Evolutionary conservation across 2,888 invertebrate genomes (phyloP).

Genomic region (Cistogaster globosa): DNA sequence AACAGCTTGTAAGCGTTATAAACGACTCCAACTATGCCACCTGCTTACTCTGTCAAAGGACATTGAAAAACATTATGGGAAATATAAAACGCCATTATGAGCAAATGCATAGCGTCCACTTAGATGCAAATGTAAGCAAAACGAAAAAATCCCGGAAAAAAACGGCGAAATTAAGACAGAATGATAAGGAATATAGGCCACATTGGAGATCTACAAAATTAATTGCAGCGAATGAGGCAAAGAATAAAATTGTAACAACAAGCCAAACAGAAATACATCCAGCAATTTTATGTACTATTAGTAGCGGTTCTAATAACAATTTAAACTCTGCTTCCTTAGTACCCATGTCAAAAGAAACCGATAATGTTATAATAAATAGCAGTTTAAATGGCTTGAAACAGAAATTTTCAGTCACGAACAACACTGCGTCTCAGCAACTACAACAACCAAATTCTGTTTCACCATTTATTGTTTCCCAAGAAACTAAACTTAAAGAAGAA

Average conservation of each 20-base stretch:
- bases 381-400: too few species aligned
- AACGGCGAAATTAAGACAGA: background rate
- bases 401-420: too few species aligned
- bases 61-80: constrained; percentile 53
- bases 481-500: background rate
- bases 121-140: constrained; percentile 5
- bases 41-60: constrained; percentile 40
- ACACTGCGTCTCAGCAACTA: too few species aligned
- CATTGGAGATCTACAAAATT: background rate
- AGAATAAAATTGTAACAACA: too few species aligned
- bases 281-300: background rate
- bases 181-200: background rate
- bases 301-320: background rate
- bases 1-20: background rate
- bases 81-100: constrained; percentile 60
- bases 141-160: constrained; percentile 2
- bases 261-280: background rate
- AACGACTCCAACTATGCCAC: constrained; percentile 34
- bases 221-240: background rate
- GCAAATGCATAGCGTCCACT: constrained; percentile 25
- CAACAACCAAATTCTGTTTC: background rate
- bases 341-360: background rate
- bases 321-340: too few species aligned
- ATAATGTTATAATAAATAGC: background rate
- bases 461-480: background rate